Evolutionary conservation across 2,888 invertebrate genomes (phyloP), one percentile per base, ranked within the genome.

Genomic region (Trimorus sp.): DNA sequence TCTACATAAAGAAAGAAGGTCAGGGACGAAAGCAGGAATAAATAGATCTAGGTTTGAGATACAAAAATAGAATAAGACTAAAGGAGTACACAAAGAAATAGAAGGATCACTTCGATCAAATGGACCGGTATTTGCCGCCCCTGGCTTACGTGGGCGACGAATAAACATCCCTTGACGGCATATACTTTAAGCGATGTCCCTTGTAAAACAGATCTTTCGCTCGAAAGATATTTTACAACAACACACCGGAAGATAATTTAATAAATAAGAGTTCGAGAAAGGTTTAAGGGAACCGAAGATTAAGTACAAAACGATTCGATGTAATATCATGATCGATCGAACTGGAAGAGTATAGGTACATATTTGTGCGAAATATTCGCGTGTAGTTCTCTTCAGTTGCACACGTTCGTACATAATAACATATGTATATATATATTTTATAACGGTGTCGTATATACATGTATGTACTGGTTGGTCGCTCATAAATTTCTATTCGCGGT

Each of bases 301-400:
- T 86, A 87, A 85, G 86, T 87, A 87, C 85, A 87, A 87, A 86
- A 86, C 85, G 82, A 65, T 84, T 85, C 87, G 84, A 86, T 85
- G 85, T 86, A 87, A 87, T 66, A 84, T 79, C 84, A 85, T 82
- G 83, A 87, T 78, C 79, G 68, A 82, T 69, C 84, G 79, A 82
- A 84, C 79, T 80, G 68, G 60, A 73, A 81, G 77, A 80, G 58
- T 71, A 51, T 82, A 84, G 84, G 83, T 84, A 83, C 83, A 78
- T 65, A 59, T 38, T 69, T 63, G 40, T 62, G 81, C 74, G 54
- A 79, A 82, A 79, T 79, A 59, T 79, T 75, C 79, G 79, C 79
- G 63, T 65, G 69, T 66, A 77, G 65, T 63, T 80, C 74, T 59
- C 73, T 77, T 71, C 74, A 73, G 68, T 65, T 75, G 37, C 63